Conservation (phyloP, 2,797 vertebrate species). For the Sciaenops ocellatus region DNA sequence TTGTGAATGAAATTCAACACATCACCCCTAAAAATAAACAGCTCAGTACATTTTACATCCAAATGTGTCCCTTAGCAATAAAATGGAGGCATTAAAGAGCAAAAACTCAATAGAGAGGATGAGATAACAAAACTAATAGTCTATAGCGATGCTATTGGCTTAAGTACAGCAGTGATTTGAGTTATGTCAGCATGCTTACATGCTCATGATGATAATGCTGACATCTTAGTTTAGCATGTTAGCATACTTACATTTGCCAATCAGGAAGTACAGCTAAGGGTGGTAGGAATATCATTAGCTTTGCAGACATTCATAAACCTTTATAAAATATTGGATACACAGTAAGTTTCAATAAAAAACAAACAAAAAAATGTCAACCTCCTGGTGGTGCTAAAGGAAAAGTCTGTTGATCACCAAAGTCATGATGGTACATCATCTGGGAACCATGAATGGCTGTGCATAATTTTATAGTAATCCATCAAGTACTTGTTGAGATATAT, state of each 20-base stretch:
- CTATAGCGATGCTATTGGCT: not conserved
- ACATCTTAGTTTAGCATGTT: not conserved
- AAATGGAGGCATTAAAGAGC: not conserved
- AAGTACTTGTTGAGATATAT: not conserved
- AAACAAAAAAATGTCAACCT: not conserved
- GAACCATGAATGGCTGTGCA: not conserved
- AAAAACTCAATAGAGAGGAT: not conserved
- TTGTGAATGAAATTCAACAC: constrained; percentile 10
- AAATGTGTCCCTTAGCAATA: not conserved
- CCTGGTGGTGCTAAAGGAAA: not conserved
- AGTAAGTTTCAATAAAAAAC: no score
- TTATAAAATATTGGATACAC: not conserved
- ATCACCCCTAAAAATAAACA: constrained; percentile 28
- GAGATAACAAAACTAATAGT: not conserved
- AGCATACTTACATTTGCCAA: not conserved
- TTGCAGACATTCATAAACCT: not conserved
- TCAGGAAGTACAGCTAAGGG: not conserved
- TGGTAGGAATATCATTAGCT: not conserved
- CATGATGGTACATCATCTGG: not conserved
- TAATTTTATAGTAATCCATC: not conserved
- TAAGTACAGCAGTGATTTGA: not conserved
- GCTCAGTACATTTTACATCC: not conserved
- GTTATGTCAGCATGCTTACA: not conserved
- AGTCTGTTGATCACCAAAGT: not conserved
- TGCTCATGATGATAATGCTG: not conserved